Evolutionary conservation across 2,888 invertebrate genomes (phyloP).

Genomic region (Hirtodrosophila duncani): DNA sequence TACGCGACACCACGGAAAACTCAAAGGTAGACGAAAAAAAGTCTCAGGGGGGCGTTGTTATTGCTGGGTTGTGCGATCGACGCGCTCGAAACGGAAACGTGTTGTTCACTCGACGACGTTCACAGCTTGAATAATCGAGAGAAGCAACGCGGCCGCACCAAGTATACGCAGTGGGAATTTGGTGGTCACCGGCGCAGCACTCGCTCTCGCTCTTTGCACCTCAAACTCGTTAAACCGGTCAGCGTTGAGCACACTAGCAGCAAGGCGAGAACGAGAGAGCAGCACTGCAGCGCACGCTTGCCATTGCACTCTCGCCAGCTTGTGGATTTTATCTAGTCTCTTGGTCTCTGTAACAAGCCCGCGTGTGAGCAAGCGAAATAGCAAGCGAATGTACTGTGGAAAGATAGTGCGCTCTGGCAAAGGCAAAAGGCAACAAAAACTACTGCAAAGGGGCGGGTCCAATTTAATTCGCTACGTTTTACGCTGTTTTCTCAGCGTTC

Average conservation of each 20-base stretch:
- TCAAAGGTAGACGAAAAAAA: conserved; percentile 6
- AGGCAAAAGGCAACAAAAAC: too few species aligned
- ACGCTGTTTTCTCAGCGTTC: conserved; percentile 23
- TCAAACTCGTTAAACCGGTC: conserved; percentile 49
- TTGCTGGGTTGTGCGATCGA: conserved; percentile 45
- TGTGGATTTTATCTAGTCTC: conserved; percentile 71
- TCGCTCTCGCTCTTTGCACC: conserved; percentile 15
- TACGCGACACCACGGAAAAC: too few species aligned
- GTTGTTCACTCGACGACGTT: conserved; percentile 77
- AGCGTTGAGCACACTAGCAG: conserved; percentile 5
- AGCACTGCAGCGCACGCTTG: conserved; percentile 25
- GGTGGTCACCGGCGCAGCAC: conserved; percentile 6
- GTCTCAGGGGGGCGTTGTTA: conserved; percentile 10
- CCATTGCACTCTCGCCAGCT: conserved; percentile 44
- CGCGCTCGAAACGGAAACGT: conserved; percentile 55
- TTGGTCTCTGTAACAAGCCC: conserved; percentile 17
- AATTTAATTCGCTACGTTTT: conserved; percentile 52
- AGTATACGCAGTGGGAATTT: conserved; percentile 67
- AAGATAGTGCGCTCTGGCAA: conserved; percentile 1
- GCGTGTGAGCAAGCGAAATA: conserved; percentile 22
- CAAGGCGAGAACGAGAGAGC: conserved; percentile 20
- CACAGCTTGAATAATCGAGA: conserved; percentile 77
- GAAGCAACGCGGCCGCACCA: conserved; percentile 64
- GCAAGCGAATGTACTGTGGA: too few species aligned
- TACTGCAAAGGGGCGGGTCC: conserved; percentile 51